These are phyloP conservation scores for Tetragnatha montana DNA, from an alignment of 2,888 invertebrate genomes.

Conservation along the genomic window DNA sequence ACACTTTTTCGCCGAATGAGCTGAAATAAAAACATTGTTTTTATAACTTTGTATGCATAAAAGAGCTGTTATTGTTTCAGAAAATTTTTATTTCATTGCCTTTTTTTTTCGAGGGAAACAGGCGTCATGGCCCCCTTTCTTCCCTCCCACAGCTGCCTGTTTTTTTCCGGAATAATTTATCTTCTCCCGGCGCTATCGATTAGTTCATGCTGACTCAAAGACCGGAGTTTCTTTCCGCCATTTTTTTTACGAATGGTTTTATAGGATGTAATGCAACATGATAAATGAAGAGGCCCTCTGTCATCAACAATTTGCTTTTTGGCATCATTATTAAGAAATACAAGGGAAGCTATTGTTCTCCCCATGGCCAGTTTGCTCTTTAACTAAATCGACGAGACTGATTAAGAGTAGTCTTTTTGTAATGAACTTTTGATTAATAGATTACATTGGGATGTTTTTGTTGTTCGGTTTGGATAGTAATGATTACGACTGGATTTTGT, in stretches of 20 bases:
- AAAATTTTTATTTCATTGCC: neutral
- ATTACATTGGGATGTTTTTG: no score
- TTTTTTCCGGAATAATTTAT: neutral
- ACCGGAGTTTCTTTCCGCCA: neutral
- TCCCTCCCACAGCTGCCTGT: neutral
- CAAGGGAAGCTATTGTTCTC: neutral
- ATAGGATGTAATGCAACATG: neutral
- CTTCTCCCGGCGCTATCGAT: neutral
- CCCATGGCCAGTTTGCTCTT: neutral
- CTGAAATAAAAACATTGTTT: conserved; percentile 17
- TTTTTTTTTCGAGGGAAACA: neutral
- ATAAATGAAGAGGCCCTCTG: neutral
- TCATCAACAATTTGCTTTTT: neutral
- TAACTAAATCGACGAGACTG: neutral
- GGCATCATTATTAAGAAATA: neutral
- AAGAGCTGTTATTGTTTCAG: neutral
- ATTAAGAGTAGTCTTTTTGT: neutral
- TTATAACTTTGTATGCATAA: conserved; percentile 10
- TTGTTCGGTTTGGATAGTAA: no score
- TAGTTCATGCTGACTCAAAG: neutral
- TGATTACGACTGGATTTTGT: no score
- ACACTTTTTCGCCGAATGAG: neutral
- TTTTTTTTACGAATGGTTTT: neutral
- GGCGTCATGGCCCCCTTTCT: neutral
- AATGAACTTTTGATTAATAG: neutral